phyloP scores from a whole-genome alignment of 2,113 vertebrate species.

The Macaca nemestrina region DNA sequence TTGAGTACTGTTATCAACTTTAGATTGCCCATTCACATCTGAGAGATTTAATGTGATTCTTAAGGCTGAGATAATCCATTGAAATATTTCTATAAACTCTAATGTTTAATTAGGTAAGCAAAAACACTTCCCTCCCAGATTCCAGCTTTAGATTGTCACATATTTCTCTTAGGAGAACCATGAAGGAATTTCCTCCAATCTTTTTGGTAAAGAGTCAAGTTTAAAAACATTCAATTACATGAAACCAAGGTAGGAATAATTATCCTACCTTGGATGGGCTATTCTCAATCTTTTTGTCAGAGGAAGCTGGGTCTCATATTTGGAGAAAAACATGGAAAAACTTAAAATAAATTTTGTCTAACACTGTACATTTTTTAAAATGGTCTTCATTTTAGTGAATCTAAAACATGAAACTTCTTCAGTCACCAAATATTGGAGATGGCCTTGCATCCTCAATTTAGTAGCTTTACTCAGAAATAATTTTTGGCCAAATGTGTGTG shows the following conservation, averaged over 20 bases:
- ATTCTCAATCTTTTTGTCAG: neutral
- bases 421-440: neutral
- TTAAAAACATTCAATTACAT: conserved; percentile 12
- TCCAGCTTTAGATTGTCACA: conserved; percentile 50
- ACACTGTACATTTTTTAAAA: neutral
- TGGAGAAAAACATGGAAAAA: conserved; percentile 13
- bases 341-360: neutral
- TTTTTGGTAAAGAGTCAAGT: neutral
- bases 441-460: neutral
- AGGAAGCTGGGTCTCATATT: neutral
- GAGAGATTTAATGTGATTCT: conserved; percentile 66
- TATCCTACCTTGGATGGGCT: neutral
- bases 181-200: conserved; percentile 38
- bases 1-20: conserved; percentile 70
- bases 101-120: conserved; percentile 58
- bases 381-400: conserved; percentile 17
- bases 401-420: neutral
- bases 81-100: conserved; percentile 76
- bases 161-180: conserved; percentile 67
- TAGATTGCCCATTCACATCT: conserved; percentile 33
- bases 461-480: neutral
- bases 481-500: neutral
- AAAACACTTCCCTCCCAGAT: neutral
- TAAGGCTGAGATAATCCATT: conserved; percentile 76
- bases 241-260: neutral